Percentiles rank a stretch among this genome's conserved stretches.
Conservation (phyloP, 2,888 invertebrate species). For the Apodemia duryi region DNA sequence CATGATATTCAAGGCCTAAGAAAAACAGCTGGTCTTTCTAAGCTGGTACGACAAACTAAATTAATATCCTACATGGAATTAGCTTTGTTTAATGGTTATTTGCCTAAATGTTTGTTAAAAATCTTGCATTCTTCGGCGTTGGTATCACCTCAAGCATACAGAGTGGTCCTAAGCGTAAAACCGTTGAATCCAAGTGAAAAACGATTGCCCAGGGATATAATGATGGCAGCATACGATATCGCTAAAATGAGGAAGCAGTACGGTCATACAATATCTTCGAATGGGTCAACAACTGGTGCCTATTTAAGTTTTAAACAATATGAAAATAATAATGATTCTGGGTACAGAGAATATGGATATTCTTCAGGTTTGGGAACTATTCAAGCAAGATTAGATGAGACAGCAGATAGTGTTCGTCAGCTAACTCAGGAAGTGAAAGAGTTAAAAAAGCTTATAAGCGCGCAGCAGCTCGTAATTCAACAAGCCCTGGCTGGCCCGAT, state of each 20-base stretch:
- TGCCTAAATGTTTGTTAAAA: slow-evolving; percentile 86
- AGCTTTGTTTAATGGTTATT: slow-evolving; percentile 87
- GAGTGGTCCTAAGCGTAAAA: slow-evolving; percentile 90
- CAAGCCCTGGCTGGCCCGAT: slow-evolving; percentile 66
- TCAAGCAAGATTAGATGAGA: slow-evolving; percentile 83
- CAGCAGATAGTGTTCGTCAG: slow-evolving; percentile 82
- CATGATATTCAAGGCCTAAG: slow-evolving; percentile 92
- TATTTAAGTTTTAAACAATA: slow-evolving; percentile 83
- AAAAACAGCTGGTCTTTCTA: slow-evolving; percentile 91
- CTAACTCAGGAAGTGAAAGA: slow-evolving; percentile 84
- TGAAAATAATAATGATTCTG: slow-evolving; percentile 79
- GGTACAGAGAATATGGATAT: slow-evolving; percentile 76
- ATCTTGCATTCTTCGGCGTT: slow-evolving; percentile 87
- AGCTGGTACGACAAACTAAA: slow-evolving; percentile 90
- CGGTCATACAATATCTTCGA: slow-evolving; percentile 83
- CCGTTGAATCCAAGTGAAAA: slow-evolving; percentile 91
- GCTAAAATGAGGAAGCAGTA: slow-evolving; percentile 87
- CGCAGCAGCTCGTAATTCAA: slow-evolving; percentile 73
- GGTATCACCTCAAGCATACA: slow-evolving; percentile 89
- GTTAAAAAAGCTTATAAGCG: slow-evolving; percentile 79
- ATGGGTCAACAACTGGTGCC: slow-evolving; percentile 81
- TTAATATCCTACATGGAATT: slow-evolving; percentile 92
- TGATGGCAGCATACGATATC: slow-evolving; percentile 89
- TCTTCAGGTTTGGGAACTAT: slow-evolving; percentile 78
- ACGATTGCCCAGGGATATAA: slow-evolving; percentile 87